Conservation (phyloP, 2,888 invertebrate genomes). For the Xanthostigma xanthostigma region DNA sequence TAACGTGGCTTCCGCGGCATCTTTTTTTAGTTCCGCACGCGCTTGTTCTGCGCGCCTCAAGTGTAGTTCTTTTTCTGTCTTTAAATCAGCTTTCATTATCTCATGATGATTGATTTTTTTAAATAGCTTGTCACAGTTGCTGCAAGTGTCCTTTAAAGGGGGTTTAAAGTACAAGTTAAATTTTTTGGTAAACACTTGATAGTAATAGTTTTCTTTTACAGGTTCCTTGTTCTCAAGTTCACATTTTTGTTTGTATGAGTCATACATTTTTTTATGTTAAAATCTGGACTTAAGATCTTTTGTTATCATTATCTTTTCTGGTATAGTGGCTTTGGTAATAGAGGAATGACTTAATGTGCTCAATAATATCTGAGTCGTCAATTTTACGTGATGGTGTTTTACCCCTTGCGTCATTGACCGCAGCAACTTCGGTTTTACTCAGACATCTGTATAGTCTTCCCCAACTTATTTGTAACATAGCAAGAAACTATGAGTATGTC, state of each 20-base stretch:
- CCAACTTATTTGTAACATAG: slow-evolving; percentile 1
- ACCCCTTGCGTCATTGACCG: neutral
- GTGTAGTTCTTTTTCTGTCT: slow-evolving; percentile 2
- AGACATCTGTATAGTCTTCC: slow-evolving; percentile 1
- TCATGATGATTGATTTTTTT: slow-evolving; percentile 3
- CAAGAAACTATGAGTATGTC: slow-evolving; percentile 1
- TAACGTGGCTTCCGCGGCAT: slow-evolving; percentile 1
- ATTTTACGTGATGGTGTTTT: slow-evolving; percentile 2
- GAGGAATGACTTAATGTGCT: neutral
- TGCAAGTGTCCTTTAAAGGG: slow-evolving; percentile 1
- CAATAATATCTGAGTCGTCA: neutral
- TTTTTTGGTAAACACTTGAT: neutral
- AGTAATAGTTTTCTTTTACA: neutral
- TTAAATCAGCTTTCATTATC: slow-evolving; percentile 1
- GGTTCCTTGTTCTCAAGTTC: too few relatives aligned
- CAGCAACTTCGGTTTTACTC: too few relatives aligned
- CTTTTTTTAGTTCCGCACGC: too few relatives aligned
- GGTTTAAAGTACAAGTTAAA: neutral
- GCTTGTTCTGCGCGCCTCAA: too few relatives aligned
- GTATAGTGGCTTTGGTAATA: neutral
- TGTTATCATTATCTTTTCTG: neutral
- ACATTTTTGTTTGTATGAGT: too few relatives aligned
- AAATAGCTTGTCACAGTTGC: slow-evolving; percentile 4
- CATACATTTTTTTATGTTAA: too few relatives aligned
- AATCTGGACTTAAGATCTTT: too few relatives aligned